phyloP scores from a whole-genome alignment of 2,113 vertebrate species.

The Hepsetus odoe region DNA sequence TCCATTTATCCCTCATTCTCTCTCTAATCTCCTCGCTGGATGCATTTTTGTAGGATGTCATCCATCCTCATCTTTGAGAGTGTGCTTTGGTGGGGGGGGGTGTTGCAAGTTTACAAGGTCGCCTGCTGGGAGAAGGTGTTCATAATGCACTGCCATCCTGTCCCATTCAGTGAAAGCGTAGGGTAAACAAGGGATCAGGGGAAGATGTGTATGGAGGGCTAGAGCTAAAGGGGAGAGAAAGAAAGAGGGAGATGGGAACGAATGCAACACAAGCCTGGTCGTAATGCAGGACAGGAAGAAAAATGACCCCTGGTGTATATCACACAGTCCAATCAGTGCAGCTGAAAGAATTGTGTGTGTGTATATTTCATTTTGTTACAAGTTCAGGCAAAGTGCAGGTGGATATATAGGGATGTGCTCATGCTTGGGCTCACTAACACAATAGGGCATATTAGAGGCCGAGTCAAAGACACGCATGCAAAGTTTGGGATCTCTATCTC shows the following conservation, averaged over 20 bases:
- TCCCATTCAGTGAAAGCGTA: not conserved
- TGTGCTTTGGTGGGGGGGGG: not conserved
- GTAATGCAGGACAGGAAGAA: conserved; percentile 7
- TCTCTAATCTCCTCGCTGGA: not conserved
- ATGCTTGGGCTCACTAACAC: not conserved
- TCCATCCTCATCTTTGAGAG: conserved; percentile 31
- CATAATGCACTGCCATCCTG: not conserved
- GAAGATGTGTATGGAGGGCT: not conserved
- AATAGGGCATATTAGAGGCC: no score
- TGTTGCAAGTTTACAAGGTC: conserved; percentile 13
- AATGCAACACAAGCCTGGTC: not conserved
- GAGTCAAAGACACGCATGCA: no score
- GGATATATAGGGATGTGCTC: not conserved
- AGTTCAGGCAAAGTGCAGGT: not conserved
- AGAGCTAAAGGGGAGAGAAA: not conserved
- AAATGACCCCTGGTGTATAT: not conserved
- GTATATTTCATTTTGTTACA: not conserved
- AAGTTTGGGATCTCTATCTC: no score
- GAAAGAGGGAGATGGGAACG: not conserved
- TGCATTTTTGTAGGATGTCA: not conserved
- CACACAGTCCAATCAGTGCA: not conserved
- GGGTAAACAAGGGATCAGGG: not conserved
- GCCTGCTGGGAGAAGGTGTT: conserved; percentile 16
- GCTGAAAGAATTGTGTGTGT: not conserved
- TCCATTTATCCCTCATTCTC: conserved; percentile 2